Evolutionary conservation across 2,797 vertebrate species (phyloP), one percentile per base, ranked within the genome.

Genomic region (Lemur catta): DNA sequence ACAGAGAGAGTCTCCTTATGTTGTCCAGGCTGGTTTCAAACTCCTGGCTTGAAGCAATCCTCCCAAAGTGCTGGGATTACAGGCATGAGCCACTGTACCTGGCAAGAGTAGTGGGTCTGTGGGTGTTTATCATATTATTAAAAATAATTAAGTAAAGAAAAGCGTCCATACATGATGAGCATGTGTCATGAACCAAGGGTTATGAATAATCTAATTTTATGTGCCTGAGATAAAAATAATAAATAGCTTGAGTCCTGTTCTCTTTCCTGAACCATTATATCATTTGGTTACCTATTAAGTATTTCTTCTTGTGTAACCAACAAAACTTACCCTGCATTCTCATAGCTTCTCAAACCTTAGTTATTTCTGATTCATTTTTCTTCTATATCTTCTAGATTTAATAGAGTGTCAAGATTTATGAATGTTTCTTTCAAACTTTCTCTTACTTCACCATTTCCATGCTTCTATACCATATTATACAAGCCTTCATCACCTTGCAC

Each of bases 231-330:
- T 76, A 87, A 96, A 91, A 91, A 76, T 87, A 91, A 89, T 81
- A 87, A 72, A 35, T 26, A 72, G 28, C 55, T 91, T 35, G n/a
- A 71, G 52, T 78, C 24, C 28, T 79, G 41, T 50, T 84, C 30
- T 57, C 28, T 92, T 92, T 50, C 28, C 38, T 67, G n/a, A 84
- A 17, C 79, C 84, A 92, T 18, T 92, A 17, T 14, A 57, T 89
- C 65, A 92, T 26, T 79, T 84, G 38, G 48, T 81, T 89, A 57
- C 38, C 38, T 84, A 63, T 50, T 57, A 84, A 55, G 57, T 57
- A 92, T 72, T 82, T 84, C 26, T 94, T 91, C 71, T 72, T 92
- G 13, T 57, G 30, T 67, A 96, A 79, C 35, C 22, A 94, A 84
- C 10, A 89, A 79, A 89, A 84, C 28, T 38, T 71, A 38, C 7